These are phyloP conservation scores for Ceryle rudis DNA, from an alignment of 2,797 vertebrate genomes.

Conservation along the genomic window DNA sequence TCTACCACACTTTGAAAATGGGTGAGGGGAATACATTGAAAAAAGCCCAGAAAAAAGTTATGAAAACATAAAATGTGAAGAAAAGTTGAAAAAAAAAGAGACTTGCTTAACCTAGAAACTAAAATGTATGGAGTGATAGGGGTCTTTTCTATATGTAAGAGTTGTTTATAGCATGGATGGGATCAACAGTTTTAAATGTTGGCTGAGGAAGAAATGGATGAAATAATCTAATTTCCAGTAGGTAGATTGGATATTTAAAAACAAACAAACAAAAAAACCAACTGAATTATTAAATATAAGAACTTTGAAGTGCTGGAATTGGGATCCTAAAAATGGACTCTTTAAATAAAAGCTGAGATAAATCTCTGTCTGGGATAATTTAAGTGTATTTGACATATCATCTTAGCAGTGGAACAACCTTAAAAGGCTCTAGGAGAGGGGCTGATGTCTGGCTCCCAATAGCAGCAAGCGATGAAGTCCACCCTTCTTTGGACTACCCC, in stretches of 20 bases:
- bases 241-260: not conserved
- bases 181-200: not conserved
- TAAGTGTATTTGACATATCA: not conserved
- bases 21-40: not conserved
- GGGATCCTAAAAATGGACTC: not conserved
- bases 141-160: not conserved
- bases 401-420: not conserved
- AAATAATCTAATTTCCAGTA: not conserved
- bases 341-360: not conserved
- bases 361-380: not conserved
- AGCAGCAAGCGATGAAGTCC: not conserved
- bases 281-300: not conserved
- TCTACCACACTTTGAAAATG: not conserved
- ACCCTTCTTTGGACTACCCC: not conserved
- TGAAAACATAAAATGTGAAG: not conserved
- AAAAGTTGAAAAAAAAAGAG: not conserved
- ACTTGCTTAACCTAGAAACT: not conserved
- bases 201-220: not conserved
- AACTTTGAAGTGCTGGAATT: not conserved
- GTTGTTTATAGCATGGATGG: not conserved
- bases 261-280: too few species aligned
- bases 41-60: not conserved
- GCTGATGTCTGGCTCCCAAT: not conserved
- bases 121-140: not conserved
- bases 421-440: too few species aligned